Percentiles rank a stretch among this genome's conserved stretches.
Evolutionary conservation across 23 tunicate species (phyloP).

Genomic region (Ascidia mentula): DNA sequence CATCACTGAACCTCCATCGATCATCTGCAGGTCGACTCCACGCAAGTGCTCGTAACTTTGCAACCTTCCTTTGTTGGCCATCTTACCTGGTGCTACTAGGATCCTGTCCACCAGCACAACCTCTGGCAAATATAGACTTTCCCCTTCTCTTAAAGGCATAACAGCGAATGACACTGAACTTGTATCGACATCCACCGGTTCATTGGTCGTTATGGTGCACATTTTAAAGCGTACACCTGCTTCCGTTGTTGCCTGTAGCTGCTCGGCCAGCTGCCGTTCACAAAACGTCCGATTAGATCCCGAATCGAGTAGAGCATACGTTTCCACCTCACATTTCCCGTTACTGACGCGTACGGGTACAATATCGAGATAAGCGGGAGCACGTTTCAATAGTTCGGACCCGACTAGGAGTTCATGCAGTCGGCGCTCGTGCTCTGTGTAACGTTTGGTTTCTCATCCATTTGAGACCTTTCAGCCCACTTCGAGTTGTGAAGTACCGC

Average conservation of each 20-base stretch:
- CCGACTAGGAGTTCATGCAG: no score
- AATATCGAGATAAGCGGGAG: background rate
- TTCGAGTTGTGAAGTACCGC: no score
- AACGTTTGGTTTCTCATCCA: no score
- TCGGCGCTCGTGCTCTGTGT: no score
- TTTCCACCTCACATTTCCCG: background rate
- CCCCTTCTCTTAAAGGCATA: background rate
- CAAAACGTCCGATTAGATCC: slow-evolving; percentile 18
- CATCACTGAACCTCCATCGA: background rate
- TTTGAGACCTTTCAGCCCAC: no score
- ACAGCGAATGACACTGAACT: background rate
- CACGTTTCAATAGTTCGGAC: no score
- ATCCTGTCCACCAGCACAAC: slow-evolving; percentile 1
- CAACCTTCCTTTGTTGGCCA: background rate
- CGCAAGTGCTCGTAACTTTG: background rate
- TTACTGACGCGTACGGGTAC: slow-evolving; percentile 3
- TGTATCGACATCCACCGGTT: background rate
- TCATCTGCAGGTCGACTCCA: background rate
- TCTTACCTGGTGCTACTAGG: background rate
- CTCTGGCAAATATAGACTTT: background rate
- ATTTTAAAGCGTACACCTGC: background rate
- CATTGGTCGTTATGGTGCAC: background rate
- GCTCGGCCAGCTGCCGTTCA: background rate
- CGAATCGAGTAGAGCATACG: slow-evolving; percentile 15
- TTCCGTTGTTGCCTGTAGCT: background rate